A percentile compares a stretch with the other conserved stretches of the same genome.
These are phyloP conservation scores for Drosophila chauvacae DNA, from an alignment of 1,140 invertebrate species.

Conservation along the genomic window DNA sequence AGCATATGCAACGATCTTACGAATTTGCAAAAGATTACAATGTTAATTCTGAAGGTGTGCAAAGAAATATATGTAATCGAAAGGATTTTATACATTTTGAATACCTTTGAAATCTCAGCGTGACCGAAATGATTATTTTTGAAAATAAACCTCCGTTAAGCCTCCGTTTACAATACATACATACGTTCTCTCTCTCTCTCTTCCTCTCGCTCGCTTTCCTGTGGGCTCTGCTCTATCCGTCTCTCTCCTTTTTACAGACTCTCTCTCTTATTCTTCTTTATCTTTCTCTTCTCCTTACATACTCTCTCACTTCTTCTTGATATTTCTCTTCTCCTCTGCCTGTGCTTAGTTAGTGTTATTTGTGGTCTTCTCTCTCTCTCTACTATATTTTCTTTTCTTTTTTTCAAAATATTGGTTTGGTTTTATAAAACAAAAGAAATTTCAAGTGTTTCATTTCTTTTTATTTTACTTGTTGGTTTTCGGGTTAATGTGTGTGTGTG, in stretches of 20 bases:
- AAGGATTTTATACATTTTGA: no score
- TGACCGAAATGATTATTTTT: no score
- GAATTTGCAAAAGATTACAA: no score
- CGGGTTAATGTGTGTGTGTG: conserved; percentile 2
- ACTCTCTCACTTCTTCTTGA: no score
- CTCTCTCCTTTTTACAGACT: conserved; percentile 9
- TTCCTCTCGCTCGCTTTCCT: conserved; percentile 25
- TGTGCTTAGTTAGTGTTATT: conserved; percentile 1
- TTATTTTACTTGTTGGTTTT: conserved; percentile 27
- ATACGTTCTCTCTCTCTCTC: neutral
- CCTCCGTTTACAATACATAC: neutral
- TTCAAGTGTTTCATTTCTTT: conserved; percentile 14
- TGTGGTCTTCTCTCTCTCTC: neutral
- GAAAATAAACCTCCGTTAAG: neutral
- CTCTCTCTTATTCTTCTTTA: no score
- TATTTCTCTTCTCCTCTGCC: neutral
- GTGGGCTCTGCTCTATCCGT: conserved; percentile 4
- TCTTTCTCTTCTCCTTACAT: neutral
- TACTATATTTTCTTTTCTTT: neutral
- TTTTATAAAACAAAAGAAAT: conserved; percentile 20
- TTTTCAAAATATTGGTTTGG: conserved; percentile 4
- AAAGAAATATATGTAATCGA: no score
- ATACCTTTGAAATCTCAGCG: no score
- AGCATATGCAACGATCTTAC: no score
- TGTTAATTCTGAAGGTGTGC: no score